These are phyloP conservation scores for Brachionus sp. DNA, from an alignment of 1,140 invertebrate species.

Conservation along the genomic window DNA sequence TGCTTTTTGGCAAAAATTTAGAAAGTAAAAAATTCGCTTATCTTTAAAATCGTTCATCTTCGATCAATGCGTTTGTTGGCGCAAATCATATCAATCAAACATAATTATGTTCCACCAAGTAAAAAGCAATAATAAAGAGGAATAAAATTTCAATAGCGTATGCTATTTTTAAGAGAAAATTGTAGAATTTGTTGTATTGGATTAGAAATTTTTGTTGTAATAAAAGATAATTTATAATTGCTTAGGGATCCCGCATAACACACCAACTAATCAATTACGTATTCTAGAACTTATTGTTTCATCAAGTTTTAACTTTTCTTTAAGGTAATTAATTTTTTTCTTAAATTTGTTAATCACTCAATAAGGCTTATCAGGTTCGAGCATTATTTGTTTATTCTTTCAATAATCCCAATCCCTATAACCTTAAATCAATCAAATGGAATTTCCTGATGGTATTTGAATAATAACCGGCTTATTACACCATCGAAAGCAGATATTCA, in stretches of 20 bases:
- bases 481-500: neutral
- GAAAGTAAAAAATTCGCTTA: neutral
- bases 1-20: neutral
- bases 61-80: neutral
- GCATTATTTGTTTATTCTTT: neutral
- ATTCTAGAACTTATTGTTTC: conserved; percentile 14
- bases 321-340: neutral
- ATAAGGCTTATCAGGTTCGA: neutral
- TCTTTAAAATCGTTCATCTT: neutral
- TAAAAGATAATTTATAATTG: conserved; percentile 1
- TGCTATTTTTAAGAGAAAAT: neutral
- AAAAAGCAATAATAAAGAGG: neutral
- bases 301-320: conserved; percentile 15
- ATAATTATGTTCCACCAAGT: neutral
- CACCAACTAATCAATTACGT: neutral
- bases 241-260: neutral
- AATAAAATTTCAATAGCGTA: neutral
- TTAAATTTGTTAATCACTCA: conserved; percentile 16
- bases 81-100: neutral
- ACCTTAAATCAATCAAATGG: conserved; percentile 11
- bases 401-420: neutral
- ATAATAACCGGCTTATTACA: neutral
- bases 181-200: neutral
- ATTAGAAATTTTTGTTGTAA: neutral
- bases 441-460: neutral